Base-by-base conservation (phyloP, 53 echinoderm and acorn worm species). In the Temnopleurus reevesii region DNA sequence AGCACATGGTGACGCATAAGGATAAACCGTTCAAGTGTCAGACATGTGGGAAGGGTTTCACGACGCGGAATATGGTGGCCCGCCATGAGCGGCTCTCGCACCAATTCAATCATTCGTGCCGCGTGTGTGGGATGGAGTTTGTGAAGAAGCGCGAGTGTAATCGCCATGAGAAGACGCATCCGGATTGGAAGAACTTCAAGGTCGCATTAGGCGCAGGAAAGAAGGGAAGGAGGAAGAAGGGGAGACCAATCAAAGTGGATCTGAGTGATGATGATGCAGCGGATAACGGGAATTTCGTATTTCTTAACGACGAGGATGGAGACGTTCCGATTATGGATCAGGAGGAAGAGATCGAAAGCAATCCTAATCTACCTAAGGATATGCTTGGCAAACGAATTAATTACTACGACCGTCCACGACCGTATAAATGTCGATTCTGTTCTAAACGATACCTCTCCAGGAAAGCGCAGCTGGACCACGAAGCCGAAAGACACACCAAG, bases 351-450 rank as follows among this genome's bases (percentile, higher is more conserved):
- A 46, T 21, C 15, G 85, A 85, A 5, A 23, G 12, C 17, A 85
- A 85, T 60, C 26, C 60, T 19, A 85, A 41, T 29, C 85, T 60
- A 0, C 46, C 65, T 18, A 87, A 66, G 36, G 88, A 87, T 29
- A 87, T 87, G 88, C 88, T 87, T 19, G 88, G 88, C 5, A 87
- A 87, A 53, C 27, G 88, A 3, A 51, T 54, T 28, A 87, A 87
- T 53, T 66, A 87, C 21, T 87, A 87, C 34, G 88, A 87, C 71
- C 88, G 88, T 1, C 88, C 88, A 49, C 64, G 88, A 33, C 88
- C 88, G 0, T 87, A 66, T 65, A 87, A 87, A 49, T 87, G 88
- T 23, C 88, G 34, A 38, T 87, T 66, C 53, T 87, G 88, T 49
- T 27, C 66, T 31, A 66, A 64, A 71, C n/a, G 88, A 18, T 87